Evolutionary conservation across 2,797 vertebrate species (phyloP).

Genomic region (Sebastes itinus): DNA sequence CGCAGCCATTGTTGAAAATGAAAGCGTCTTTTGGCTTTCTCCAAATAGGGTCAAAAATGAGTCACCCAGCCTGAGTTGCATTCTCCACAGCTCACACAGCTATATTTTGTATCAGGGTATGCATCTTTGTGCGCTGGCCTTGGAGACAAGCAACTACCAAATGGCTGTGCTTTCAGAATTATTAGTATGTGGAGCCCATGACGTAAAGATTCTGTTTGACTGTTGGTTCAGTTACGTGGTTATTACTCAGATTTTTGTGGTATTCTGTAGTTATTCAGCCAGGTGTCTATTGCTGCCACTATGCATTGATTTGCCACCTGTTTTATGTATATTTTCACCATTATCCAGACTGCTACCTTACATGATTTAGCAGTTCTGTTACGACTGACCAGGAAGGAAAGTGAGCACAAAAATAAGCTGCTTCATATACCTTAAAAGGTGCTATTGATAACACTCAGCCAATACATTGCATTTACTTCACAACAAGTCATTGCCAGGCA

Average conservation of each 20-base stretch:
- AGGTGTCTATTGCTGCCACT: not conserved
- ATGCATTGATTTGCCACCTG: not conserved
- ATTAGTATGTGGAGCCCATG: conserved; percentile 8
- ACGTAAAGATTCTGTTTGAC: not conserved
- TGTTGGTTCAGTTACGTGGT: not conserved
- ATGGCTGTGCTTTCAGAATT: not conserved
- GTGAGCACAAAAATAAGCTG: not conserved
- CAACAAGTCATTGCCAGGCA: no score
- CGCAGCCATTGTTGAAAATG: not conserved
- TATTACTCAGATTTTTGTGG: not conserved
- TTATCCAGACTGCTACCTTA: not conserved
- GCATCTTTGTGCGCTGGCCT: not conserved
- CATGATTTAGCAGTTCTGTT: not conserved
- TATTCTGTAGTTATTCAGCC: not conserved
- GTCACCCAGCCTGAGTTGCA: not conserved
- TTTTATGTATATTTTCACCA: not conserved
- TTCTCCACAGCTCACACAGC: conserved; percentile 10
- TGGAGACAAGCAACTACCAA: not conserved
- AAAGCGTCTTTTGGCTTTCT: not conserved
- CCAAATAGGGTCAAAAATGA: conserved; percentile 24
- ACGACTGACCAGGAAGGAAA: not conserved
- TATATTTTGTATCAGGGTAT: conserved; percentile 8
- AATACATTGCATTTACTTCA: no score
- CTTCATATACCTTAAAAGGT: not conserved
- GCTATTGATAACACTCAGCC: no score